These are phyloP conservation scores for Epinephelus malabaricus DNA, from an alignment of 2,797 vertebrate species.

Conservation along the genomic window DNA sequence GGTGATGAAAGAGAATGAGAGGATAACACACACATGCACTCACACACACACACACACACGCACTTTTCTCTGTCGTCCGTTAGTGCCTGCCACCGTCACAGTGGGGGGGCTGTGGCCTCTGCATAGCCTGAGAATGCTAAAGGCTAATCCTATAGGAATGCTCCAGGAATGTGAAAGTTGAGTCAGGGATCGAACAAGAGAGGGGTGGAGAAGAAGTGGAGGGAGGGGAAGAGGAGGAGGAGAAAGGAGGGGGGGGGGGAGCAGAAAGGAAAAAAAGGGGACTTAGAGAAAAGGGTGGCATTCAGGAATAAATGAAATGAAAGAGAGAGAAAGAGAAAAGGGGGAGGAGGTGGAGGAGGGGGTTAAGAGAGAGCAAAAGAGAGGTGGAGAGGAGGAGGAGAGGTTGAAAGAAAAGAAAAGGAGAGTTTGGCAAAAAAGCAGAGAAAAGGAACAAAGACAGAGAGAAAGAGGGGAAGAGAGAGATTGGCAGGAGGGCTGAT, in stretches of 20 bases:
- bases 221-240: constrained; percentile 33
- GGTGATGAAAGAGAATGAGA: constrained; percentile 73
- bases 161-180: constrained; percentile 85
- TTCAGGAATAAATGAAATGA: constrained; percentile 77
- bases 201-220: constrained; percentile 66
- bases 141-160: constrained; percentile 86
- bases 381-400: constrained; percentile 65
- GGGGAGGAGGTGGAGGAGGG: constrained; percentile 18
- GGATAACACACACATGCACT: constrained; percentile 42
- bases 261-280: constrained; percentile 39
- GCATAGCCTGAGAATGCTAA: constrained; percentile 81
- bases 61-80: constrained; percentile 69
- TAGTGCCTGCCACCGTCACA: constrained; percentile 81
- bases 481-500: constrained; percentile 68
- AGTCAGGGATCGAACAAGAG: constrained; percentile 85
- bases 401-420: constrained; percentile 67
- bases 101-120: constrained; percentile 80
- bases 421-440: constrained; percentile 23
- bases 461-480: constrained; percentile 50
- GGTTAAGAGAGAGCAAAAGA: constrained; percentile 55
- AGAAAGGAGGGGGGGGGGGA: constrained; percentile 24
- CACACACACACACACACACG: constrained; percentile 48
- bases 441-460: constrained; percentile 62
- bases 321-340: constrained; percentile 69
- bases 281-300: constrained; percentile 62